Conservation (phyloP, 2,113 vertebrate species). For the Tyto alba region DNA sequence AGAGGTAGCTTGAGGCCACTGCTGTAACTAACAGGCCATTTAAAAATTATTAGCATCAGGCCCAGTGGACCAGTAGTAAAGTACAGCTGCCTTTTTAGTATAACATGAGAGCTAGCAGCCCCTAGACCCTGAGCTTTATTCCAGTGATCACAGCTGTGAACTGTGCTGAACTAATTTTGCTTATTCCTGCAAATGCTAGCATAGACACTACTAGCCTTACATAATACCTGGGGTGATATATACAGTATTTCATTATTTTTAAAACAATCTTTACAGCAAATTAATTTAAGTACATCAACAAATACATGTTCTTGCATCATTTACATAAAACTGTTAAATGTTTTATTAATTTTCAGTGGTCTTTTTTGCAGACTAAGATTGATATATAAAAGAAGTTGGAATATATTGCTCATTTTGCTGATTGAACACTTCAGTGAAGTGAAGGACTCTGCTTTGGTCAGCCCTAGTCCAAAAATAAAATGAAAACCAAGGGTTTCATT, state of each 20-base stretch:
- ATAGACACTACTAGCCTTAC: constrained; percentile 4
- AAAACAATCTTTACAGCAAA: background rate
- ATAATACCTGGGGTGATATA: background rate
- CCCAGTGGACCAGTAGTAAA: constrained; percentile 29
- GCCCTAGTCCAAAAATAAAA: background rate
- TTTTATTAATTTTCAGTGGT: background rate
- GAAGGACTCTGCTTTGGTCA: background rate
- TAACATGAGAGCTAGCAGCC: background rate
- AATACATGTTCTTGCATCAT: background rate
- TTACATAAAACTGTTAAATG: constrained; percentile 1
- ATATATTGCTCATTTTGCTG: background rate
- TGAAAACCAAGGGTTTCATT: background rate
- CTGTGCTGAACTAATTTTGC: constrained; percentile 14
- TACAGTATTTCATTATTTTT: constrained; percentile 14
- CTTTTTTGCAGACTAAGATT: background rate
- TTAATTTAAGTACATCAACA: background rate
- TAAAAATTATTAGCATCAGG: constrained; percentile 61
- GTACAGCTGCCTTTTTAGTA: background rate
- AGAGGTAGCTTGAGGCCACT: constrained; percentile 47
- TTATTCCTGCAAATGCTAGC: constrained; percentile 5
- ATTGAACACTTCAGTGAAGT: background rate
- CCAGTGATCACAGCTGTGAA: constrained; percentile 12
- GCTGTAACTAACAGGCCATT: constrained; percentile 58
- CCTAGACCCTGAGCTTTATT: background rate
- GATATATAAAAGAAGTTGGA: background rate